phyloP scores from a whole-genome alignment of 64 coral and sea anemone genomes.

The Platygyra sinensis region DNA sequence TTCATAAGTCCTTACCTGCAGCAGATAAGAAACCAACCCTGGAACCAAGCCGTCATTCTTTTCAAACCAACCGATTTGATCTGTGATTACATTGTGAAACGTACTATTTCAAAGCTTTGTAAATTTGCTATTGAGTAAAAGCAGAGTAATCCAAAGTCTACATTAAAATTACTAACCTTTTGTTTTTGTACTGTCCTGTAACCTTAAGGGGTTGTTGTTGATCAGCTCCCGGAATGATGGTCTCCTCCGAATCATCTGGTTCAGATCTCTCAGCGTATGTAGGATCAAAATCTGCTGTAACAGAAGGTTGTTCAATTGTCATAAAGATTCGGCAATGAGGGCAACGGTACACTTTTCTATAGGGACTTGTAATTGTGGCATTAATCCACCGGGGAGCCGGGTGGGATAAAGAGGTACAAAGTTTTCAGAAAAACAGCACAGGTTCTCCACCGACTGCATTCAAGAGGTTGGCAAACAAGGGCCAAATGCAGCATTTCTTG shows the following conservation, averaged over 20 bases:
- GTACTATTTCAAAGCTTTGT: too few relatives aligned
- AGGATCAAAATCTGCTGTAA: not conserved
- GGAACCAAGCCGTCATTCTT: not conserved
- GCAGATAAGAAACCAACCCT: not conserved
- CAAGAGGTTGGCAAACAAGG: conserved; percentile 38
- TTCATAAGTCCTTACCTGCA: not conserved
- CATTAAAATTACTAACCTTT: not conserved
- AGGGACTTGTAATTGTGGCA: conserved; percentile 13
- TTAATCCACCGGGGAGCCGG: conserved; percentile 28
- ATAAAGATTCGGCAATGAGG: conserved; percentile 46
- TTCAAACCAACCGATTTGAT: not conserved
- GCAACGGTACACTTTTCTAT: conserved; percentile 9
- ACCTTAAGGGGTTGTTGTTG: not conserved
- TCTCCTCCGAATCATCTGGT: not conserved
- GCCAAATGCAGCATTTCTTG: conserved; percentile 70
- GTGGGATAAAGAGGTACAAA: conserved; percentile 57
- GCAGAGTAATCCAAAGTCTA: too few relatives aligned
- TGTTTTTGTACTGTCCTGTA: not conserved
- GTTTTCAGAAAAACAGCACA: not conserved
- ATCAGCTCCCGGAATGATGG: not conserved
- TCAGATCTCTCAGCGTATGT: not conserved
- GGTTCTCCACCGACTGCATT: conserved; percentile 59
- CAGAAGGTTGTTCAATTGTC: conserved; percentile 36
- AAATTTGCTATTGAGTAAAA: too few relatives aligned
- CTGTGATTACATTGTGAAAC: not conserved